Conservation (phyloP, 2,888 invertebrate genomes). For the Ptychoptera contaminata region DNA sequence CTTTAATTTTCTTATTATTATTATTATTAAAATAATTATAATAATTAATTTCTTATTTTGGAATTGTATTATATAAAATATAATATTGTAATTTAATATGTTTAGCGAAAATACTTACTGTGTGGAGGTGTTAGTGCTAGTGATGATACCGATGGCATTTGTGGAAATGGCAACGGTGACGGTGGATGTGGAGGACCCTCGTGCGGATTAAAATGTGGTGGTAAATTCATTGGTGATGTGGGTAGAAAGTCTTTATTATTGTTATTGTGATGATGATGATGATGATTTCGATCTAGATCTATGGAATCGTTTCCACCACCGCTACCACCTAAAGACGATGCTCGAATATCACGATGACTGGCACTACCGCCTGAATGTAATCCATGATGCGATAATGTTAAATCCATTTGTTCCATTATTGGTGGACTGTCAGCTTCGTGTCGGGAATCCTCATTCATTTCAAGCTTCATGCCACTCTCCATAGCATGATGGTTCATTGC, state of each 20-base stretch:
- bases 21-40: no score
- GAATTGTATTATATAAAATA: no score
- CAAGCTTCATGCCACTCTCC: slow-evolving; percentile 22
- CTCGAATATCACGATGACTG: neutral
- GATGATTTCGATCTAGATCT: slow-evolving; percentile 19
- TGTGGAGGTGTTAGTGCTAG: slow-evolving; percentile 70
- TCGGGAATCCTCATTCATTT: slow-evolving; percentile 15
- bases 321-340: no score
- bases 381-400: slow-evolving; percentile 15
- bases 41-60: no score
- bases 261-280: slow-evolving; percentile 22
- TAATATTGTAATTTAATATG: no score
- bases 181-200: slow-evolving; percentile 37
- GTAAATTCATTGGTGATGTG: slow-evolving; percentile 30
- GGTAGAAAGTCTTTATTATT: slow-evolving; percentile 25
- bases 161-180: slow-evolving; percentile 52
- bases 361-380: neutral
- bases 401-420: slow-evolving; percentile 31
- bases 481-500: slow-evolving; percentile 1
- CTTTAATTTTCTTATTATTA: no score
- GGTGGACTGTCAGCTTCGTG: slow-evolving; percentile 23
- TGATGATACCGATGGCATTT: slow-evolving; percentile 45
- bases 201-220: slow-evolving; percentile 27
- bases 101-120: slow-evolving; percentile 41
- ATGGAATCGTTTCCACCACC: slow-evolving; percentile 1